Percentiles rank a stretch among this genome's conserved stretches.
Evolutionary conservation across 2,888 invertebrate species (phyloP).

Genomic region (Bhutanitis thaidina): DNA sequence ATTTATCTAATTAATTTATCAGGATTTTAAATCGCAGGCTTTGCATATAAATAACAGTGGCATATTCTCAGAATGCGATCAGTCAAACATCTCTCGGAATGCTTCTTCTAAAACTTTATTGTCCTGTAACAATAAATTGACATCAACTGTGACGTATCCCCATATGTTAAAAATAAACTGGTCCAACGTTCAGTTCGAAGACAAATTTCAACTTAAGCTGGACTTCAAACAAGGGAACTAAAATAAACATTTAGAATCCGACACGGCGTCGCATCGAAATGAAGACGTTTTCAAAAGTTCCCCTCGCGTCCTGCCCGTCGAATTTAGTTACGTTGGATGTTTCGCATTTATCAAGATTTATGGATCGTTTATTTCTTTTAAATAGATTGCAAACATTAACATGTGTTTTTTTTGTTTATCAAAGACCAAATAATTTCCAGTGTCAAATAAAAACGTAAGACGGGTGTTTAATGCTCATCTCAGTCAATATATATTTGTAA

Average conservation of each 20-base stretch:
- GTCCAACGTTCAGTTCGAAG: slow-evolving; percentile 21
- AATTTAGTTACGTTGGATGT: slow-evolving; percentile 48
- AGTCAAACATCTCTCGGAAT: too few relatives aligned
- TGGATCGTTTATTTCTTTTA: slow-evolving; percentile 39
- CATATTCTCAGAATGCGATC: too few relatives aligned
- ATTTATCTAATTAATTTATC: too few relatives aligned
- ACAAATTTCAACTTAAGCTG: slow-evolving; percentile 33
- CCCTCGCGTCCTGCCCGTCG: slow-evolving; percentile 33
- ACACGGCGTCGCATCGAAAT: slow-evolving; percentile 49
- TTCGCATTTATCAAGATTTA: slow-evolving; percentile 64
- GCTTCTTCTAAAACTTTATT: too few relatives aligned
- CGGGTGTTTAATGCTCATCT: too few relatives aligned
- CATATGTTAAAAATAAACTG: slow-evolving; percentile 16
- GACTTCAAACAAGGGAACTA: slow-evolving; percentile 29
- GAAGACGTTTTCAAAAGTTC: slow-evolving; percentile 60
- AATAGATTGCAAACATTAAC: slow-evolving; percentile 29
- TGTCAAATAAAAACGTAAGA: slow-evolving; percentile 6
- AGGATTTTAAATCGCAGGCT: too few relatives aligned
- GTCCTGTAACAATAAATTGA: not conserved
- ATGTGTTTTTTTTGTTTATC: slow-evolving; percentile 19
- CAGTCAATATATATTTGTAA: too few relatives aligned
- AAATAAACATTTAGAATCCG: slow-evolving; percentile 47
- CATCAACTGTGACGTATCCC: slow-evolving; percentile 1
- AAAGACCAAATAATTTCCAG: not conserved
- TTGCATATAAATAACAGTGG: too few relatives aligned